Conservation (phyloP, 2,888 invertebrate genomes). For the Drosophila parthenogenetica region DNA sequence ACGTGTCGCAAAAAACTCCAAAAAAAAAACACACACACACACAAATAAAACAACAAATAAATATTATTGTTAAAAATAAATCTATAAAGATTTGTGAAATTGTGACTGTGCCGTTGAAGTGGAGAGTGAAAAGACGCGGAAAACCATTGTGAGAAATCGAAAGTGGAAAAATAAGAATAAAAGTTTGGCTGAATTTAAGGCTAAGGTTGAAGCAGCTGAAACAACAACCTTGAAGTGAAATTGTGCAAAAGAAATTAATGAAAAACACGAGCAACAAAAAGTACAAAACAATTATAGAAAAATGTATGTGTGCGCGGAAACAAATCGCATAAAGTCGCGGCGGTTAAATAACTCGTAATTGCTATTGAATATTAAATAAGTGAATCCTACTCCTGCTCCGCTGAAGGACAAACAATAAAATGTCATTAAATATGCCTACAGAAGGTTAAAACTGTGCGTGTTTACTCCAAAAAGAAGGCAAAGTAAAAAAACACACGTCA, state of each 20-base stretch:
- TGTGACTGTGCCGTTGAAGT: conserved; percentile 4
- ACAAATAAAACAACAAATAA: conserved; percentile 26
- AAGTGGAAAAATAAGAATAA: conserved; percentile 41
- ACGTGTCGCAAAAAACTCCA: conserved; percentile 45
- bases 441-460: conserved; percentile 26
- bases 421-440: conserved; percentile 24
- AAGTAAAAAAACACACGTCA: neutral
- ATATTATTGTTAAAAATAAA: conserved; percentile 17
- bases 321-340: conserved; percentile 18
- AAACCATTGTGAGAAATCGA: conserved; percentile 43
- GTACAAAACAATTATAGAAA: conserved; percentile 15
- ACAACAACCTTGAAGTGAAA: conserved; percentile 66
- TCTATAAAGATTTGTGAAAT: conserved; percentile 3
- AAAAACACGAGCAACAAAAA: conserved; percentile 13
- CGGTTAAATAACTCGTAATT: conserved; percentile 36
- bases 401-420: conserved; percentile 47
- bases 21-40: conserved; percentile 10
- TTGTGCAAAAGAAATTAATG: conserved; percentile 31
- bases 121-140: conserved; percentile 12
- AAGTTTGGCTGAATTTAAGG: conserved; percentile 46
- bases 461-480: neutral
- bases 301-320: conserved; percentile 21
- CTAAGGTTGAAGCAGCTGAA: conserved; percentile 55
- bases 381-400: conserved; percentile 34
- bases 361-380: conserved; percentile 57